These are phyloP conservation scores for Mustela nigripes DNA, from an alignment of 2,113 vertebrate genomes.

Conservation along the genomic window DNA sequence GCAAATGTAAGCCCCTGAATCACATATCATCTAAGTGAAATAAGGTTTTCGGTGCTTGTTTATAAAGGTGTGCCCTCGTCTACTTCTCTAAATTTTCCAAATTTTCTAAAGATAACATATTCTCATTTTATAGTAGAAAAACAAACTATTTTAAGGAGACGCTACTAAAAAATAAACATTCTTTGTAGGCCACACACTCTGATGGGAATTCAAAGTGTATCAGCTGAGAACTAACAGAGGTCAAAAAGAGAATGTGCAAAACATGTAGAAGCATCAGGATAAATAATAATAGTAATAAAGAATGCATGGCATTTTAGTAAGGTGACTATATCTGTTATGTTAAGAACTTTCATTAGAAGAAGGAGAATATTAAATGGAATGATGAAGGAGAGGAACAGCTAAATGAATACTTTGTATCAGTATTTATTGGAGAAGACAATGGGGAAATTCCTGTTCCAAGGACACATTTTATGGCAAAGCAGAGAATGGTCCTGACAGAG, in stretches of 20 bases:
- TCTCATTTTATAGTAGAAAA: conserved; percentile 17
- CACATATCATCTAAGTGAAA: background rate
- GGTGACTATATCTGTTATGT: conserved; percentile 41
- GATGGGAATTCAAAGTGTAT: background rate
- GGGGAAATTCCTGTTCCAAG: conserved; percentile 74
- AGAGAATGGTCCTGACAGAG: conserved; percentile 76
- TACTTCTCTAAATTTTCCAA: conserved; percentile 6
- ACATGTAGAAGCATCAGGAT: background rate
- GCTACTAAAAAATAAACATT: background rate
- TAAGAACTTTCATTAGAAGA: conserved; percentile 59
- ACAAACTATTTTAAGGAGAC: background rate
- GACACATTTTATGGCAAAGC: conserved; percentile 78
- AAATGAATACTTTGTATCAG: conserved; percentile 73
- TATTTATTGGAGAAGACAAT: conserved; percentile 82
- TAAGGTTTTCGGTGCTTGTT: background rate
- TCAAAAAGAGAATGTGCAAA: background rate
- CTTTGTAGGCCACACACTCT: background rate
- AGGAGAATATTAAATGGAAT: conserved; percentile 59
- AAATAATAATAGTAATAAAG: conserved; percentile 60
- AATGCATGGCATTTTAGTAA: background rate
- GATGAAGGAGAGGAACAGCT: conserved; percentile 62
- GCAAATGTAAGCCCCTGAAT: background rate
- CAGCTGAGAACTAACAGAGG: background rate
- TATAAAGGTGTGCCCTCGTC: background rate
- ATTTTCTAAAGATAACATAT: background rate